phyloP scores from a whole-genome alignment of 2,113 vertebrate genomes.

The Cyprinodon brontotheroides region DNA sequence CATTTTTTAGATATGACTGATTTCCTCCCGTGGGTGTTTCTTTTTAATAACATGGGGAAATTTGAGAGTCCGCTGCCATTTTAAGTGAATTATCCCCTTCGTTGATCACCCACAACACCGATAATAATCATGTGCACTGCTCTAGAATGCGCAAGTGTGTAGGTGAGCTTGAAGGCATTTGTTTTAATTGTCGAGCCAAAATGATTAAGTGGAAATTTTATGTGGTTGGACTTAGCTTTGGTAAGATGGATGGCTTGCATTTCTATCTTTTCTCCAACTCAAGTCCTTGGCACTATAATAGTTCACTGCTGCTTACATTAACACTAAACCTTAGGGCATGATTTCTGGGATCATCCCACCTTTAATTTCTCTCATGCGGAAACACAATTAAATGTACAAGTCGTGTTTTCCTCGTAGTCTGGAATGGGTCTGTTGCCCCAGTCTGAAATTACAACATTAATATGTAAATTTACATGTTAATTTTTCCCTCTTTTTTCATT shows the following conservation, averaged over 20 bases:
- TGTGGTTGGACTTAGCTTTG: conserved; percentile 71
- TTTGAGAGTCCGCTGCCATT: conserved; percentile 53
- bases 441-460: conserved; percentile 12
- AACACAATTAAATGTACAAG: conserved; percentile 35
- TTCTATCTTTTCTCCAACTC: conserved; percentile 61
- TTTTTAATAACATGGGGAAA: conserved; percentile 50
- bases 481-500: not conserved
- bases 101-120: conserved; percentile 63
- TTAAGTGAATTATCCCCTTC: conserved; percentile 69
- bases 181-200: conserved; percentile 74
- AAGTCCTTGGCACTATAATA: conserved; percentile 54
- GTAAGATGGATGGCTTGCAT: conserved; percentile 75
- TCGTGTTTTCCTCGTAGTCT: conserved; percentile 6
- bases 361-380: conserved; percentile 32
- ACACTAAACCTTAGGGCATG: conserved; percentile 43
- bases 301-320: conserved; percentile 66
- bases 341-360: conserved; percentile 31
- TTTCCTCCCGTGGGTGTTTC: conserved; percentile 49
- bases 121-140: conserved; percentile 55
- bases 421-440: conserved; percentile 1
- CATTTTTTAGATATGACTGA: conserved; percentile 42
- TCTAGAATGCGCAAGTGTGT: conserved; percentile 58
- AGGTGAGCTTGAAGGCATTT: conserved; percentile 63
- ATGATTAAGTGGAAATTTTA: conserved; percentile 76
- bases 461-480: conserved; percentile 21